Base-by-base conservation (phyloP, 2,888 invertebrate genomes). In the Matsumyia berberina region DNA sequence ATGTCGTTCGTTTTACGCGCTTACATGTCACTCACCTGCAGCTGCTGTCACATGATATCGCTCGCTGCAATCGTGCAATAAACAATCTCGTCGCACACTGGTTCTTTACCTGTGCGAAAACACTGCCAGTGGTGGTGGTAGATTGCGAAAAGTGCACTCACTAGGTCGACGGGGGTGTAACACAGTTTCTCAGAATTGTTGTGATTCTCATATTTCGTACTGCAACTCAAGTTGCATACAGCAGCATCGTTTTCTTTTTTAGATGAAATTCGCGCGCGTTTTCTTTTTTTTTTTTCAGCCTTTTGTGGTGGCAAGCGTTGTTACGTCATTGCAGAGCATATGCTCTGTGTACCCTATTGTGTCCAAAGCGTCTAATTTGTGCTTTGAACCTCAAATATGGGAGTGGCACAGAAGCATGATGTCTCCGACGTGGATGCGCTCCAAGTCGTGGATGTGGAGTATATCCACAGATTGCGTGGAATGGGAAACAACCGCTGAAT, bases 21-120 rank as follows among this genome's bases (percentile, higher is more conserved):
- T 70, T 70, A 53, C 74, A 80, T 76, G 80, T 85, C 85, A 85
- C 58, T 80, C 85, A 80, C 85, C 80, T 80, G 74, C 57, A 64
- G 74, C 44, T 51, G 31, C 53, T 76, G 85, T 80, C 76, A 85
- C 70, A 55, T 49, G 70, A 85, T 85, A 85, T 85, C 70, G 70
- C 35, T 66, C 74, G 80, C 57, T 76, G 85, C 79, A 85, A 85
- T 85, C 80, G 85, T 85, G 85, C 85, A 80, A 80, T 85, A 85
- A 85, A 85, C 85, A 66, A 85, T 80, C 85, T 85, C 85, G 67
- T 60, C 60, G 58, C 42, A 64, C 62, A 55, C 67, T 78, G 31
- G 73, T 49, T 44, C 7, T 73, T 74, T 72, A 69, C 29, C 31
- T 55, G 67, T 19, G 69, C 72, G 29, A 19, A 15, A 49, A 29